A percentile compares a stretch with the other conserved stretches of the same genome.
phyloP scores from a whole-genome alignment of 2,888 invertebrate genomes.

The Thereva nobilitata region DNA sequence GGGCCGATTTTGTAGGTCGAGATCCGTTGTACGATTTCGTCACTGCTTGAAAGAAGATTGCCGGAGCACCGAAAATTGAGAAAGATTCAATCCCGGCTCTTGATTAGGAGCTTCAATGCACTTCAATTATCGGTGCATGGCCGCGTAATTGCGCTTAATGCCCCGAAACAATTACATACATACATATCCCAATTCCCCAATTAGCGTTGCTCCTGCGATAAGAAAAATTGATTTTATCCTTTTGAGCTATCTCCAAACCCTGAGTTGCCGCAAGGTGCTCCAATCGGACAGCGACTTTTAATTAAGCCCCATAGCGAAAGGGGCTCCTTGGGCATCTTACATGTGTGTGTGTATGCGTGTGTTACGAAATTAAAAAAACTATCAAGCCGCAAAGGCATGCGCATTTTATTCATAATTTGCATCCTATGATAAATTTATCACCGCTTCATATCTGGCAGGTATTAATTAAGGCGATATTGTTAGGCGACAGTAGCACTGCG shows the following conservation, averaged over 20 bases:
- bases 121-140: too few relatives aligned
- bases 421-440: slow-evolving; percentile 46
- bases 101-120: too few relatives aligned
- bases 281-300: slow-evolving; percentile 24
- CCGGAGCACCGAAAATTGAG: too few relatives aligned
- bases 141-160: too few relatives aligned
- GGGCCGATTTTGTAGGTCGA: too few relatives aligned
- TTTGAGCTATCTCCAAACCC: slow-evolving; percentile 3
- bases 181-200: background rate
- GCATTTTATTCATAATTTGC: slow-evolving; percentile 45
- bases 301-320: slow-evolving; percentile 19
- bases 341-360: slow-evolving; percentile 7
- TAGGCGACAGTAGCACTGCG: slow-evolving; percentile 42
- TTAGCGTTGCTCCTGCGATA: slow-evolving; percentile 14
- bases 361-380: slow-evolving; percentile 30
- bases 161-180: too few relatives aligned
- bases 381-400: slow-evolving; percentile 20
- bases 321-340: slow-evolving; percentile 14
- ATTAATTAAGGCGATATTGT: slow-evolving; percentile 46
- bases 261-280: background rate
- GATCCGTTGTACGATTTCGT: too few relatives aligned
- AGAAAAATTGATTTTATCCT: slow-evolving; percentile 26
- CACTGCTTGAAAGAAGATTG: too few relatives aligned
- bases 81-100: too few relatives aligned
- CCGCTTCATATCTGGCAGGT: slow-evolving; percentile 44